Percentiles rank a stretch among this genome's conserved stretches.
Evolutionary conservation across 2,113 vertebrate species (phyloP).

Genomic region (Entomyzon cyanotis): DNA sequence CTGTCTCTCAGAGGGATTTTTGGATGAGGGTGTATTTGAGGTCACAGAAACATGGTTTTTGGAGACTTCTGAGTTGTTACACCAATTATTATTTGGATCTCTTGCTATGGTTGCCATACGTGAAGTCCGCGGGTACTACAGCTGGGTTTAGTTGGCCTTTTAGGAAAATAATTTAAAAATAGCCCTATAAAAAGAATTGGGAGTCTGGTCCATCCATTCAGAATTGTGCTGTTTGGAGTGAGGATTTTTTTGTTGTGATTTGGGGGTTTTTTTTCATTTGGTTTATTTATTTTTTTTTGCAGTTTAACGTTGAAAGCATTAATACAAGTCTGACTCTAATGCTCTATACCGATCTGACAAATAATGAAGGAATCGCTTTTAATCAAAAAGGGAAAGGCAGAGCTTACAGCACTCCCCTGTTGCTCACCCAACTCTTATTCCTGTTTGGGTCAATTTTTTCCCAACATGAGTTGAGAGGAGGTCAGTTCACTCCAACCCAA

Average conservation of each 20-base stretch:
- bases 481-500: background rate
- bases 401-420: background rate
- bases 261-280: background rate
- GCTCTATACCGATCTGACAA: background rate
- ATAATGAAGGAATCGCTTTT: background rate
- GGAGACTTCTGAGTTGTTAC: background rate
- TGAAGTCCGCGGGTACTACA: background rate
- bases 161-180: background rate
- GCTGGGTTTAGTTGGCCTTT: background rate
- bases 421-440: background rate
- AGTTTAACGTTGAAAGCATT: background rate
- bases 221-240: background rate
- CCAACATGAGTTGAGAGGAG: background rate
- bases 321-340: background rate
- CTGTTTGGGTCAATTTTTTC: background rate
- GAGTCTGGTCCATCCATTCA: background rate
- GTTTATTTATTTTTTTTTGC: background rate
- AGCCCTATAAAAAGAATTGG: rapidly evolving
- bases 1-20: background rate
- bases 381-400: background rate
- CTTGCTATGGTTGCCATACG: background rate
- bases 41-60: background rate
- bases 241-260: background rate
- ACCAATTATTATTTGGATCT: background rate
- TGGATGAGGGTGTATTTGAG: background rate